phyloP scores from a whole-genome alignment of 2,113 vertebrate species.

The Protobothrops mucrosquamatus region DNA sequence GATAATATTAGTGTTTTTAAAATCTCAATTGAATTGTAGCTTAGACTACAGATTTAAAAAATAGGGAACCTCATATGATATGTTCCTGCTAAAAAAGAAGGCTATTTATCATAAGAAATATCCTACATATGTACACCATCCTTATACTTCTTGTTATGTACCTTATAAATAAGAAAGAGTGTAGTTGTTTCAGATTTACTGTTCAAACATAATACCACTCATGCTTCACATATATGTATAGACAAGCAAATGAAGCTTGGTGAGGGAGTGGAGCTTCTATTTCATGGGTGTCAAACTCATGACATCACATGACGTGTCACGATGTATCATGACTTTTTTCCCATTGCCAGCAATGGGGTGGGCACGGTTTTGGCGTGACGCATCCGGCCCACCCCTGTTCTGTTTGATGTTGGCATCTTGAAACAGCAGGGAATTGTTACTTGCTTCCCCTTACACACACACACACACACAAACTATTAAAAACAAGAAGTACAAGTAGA shows the following conservation, averaged over 20 bases:
- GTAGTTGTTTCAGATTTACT: not conserved
- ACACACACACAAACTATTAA: too few relatives aligned
- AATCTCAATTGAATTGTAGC: not conserved
- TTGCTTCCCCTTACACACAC: not conserved
- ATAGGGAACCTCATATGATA: not conserved
- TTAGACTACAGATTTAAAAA: not conserved
- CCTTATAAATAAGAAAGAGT: not conserved
- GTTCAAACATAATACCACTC: not conserved
- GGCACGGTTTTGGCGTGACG: too few relatives aligned
- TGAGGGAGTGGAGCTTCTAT: not conserved
- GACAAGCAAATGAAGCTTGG: not conserved
- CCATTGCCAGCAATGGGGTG: too few relatives aligned
- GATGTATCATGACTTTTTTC: too few relatives aligned
- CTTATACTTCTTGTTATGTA: not conserved
- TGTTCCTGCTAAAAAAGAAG: not conserved
- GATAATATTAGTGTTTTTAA: not conserved
- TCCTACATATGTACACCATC: not conserved
- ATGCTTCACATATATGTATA: not conserved
- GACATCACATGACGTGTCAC: too few relatives aligned
- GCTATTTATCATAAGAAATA: not conserved
- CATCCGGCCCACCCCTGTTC: too few relatives aligned
- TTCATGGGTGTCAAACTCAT: too few relatives aligned
- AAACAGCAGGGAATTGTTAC: not conserved
- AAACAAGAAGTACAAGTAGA: not conserved
- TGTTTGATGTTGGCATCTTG: not conserved